Percentiles rank a stretch among this genome's conserved stretches.
Conservation (phyloP, 2,113 vertebrate genomes). For the Mirza zaza region DNA sequence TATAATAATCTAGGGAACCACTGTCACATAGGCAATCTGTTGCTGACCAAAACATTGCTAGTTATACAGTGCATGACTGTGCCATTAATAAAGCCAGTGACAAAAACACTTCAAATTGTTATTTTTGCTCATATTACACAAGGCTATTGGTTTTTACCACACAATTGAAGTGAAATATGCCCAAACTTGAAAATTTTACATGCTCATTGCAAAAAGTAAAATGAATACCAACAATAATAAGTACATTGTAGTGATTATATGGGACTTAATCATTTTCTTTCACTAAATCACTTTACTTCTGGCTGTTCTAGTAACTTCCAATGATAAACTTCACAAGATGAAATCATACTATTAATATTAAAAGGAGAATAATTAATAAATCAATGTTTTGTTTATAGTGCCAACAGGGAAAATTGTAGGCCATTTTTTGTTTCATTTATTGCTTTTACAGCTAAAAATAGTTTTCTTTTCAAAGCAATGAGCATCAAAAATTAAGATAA, state of each 20-base stretch:
- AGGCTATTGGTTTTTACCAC: background rate
- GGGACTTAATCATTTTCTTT: background rate
- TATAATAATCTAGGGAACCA: background rate
- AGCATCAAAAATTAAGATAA: background rate
- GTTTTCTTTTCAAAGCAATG: constrained; percentile 2
- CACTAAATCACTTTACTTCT: background rate
- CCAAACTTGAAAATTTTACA: background rate
- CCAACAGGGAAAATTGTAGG: background rate
- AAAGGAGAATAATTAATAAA: constrained; percentile 20
- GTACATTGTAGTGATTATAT: background rate
- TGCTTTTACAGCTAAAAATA: background rate
- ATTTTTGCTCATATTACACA: background rate
- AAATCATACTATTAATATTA: constrained; percentile 24
- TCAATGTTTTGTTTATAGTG: background rate
- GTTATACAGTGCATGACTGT: background rate
- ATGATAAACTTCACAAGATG: background rate
- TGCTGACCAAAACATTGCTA: too few relatives aligned
- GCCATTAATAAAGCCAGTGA: constrained; percentile 35
- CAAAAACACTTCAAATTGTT: constrained; percentile 27
- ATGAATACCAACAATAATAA: background rate
- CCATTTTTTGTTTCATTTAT: background rate
- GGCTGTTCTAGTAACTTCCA: background rate
- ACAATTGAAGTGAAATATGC: background rate
- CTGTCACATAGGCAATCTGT: too few relatives aligned
- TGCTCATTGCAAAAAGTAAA: constrained; percentile 4